Percentiles rank a stretch among this genome's conserved stretches.
phyloP scores from a whole-genome alignment of 2,888 invertebrate genomes.

The Eupithecia exiguata region DNA sequence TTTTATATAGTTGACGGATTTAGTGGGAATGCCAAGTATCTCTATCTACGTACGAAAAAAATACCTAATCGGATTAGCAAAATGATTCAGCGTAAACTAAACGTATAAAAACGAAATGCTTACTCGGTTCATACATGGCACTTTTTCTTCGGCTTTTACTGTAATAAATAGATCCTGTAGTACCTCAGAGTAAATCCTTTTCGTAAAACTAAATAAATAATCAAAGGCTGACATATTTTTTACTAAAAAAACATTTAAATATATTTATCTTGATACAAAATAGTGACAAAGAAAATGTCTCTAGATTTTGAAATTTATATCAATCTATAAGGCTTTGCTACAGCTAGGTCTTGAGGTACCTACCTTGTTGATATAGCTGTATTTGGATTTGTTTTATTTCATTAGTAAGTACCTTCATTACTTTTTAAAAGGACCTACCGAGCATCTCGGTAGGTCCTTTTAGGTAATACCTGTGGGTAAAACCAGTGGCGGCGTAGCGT shows the following conservation, averaged over 20 bases:
- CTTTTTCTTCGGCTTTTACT: constrained; percentile 63
- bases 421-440: neutral
- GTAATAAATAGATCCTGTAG: constrained; percentile 53
- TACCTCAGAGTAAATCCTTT: constrained; percentile 42
- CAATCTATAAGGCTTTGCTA: constrained; percentile 64
- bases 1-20: neutral
- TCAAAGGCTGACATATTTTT: constrained; percentile 70
- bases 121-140: constrained; percentile 64
- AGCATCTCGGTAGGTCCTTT: too few species aligned
- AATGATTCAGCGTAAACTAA: neutral
- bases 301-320: constrained; percentile 67
- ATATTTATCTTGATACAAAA: constrained; percentile 51
- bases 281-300: constrained; percentile 53
- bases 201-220: constrained; percentile 59
- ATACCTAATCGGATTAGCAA: neutral
- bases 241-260: constrained; percentile 67
- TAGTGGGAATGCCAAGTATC: neutral
- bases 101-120: constrained; percentile 44
- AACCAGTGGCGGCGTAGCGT: too few species aligned
- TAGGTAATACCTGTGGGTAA: too few species aligned
- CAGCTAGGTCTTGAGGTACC: neutral
- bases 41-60: neutral
- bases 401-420: neutral
- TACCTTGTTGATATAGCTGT: neutral
- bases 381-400: neutral